Evolutionary conservation across 1,140 invertebrate species (phyloP).

Genomic region (Diuraphis noxia): DNA sequence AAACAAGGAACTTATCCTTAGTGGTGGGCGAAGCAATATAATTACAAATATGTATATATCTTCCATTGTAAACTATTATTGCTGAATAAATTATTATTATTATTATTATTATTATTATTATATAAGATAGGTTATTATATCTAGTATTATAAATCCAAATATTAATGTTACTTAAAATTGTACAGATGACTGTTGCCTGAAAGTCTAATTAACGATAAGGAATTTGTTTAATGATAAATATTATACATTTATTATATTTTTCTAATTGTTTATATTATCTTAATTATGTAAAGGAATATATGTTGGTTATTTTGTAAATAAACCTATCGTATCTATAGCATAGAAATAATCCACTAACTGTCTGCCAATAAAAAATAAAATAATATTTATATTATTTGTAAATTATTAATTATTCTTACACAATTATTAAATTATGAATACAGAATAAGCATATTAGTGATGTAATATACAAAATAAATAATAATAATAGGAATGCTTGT

Average conservation of each 20-base stretch:
- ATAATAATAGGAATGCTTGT: not conserved
- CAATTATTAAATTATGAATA: not conserved
- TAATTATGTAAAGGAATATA: not conserved
- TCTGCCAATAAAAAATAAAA: not conserved
- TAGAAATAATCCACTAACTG: not conserved
- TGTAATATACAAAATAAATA: no score
- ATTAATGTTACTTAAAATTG: no score
- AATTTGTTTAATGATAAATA: no score
- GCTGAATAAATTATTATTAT: no score
- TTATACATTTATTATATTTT: not conserved
- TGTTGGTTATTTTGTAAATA: not conserved
- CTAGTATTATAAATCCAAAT: no score
- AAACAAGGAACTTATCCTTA: conserved; percentile 18
- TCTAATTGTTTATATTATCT: not conserved
- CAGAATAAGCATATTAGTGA: not conserved
- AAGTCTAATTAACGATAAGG: no score
- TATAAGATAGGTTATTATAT: no score
- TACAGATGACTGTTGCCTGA: no score
- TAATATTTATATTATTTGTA: not conserved
- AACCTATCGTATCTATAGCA: not conserved
- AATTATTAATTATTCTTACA: not conserved
- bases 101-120: no score
- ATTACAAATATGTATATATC: no score
- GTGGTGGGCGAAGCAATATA: no score
- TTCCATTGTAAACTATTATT: no score